Percentiles rank a stretch among this genome's conserved stretches.
These are phyloP conservation scores for Bradypodion pumilum DNA, from an alignment of 2,797 vertebrate species.

Conservation along the genomic window DNA sequence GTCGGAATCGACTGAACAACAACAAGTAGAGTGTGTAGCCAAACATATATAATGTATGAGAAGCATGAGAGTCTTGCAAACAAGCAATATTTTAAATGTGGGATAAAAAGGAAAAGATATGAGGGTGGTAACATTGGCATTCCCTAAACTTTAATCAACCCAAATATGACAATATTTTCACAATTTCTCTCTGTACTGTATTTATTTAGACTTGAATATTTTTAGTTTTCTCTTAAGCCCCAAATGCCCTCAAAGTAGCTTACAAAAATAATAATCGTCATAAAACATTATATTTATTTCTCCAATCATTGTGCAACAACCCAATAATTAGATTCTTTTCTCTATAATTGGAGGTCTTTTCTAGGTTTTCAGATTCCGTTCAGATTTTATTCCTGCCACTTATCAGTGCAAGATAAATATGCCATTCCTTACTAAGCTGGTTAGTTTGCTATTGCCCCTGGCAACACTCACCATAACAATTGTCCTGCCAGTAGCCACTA, in stretches of 20 bases:
- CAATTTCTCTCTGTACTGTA: not conserved
- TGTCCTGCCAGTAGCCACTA: not conserved
- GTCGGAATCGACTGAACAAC: too few species aligned
- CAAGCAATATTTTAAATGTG: not conserved
- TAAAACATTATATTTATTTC: too few species aligned
- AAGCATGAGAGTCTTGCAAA: not conserved
- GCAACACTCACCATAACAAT: not conserved
- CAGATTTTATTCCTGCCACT: too few species aligned
- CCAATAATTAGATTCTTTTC: too few species aligned
- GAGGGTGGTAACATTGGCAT: not conserved
- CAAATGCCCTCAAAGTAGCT: not conserved
- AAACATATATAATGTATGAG: too few species aligned
- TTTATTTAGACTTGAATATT: not conserved
- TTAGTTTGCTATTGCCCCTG: not conserved
- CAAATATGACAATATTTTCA: not conserved
- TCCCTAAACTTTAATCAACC: not conserved
- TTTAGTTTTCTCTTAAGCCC: not conserved
- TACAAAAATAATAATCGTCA: not conserved
- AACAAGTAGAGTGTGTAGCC: too few species aligned
- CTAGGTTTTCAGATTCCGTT: too few species aligned
- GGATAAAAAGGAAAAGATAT: not conserved
- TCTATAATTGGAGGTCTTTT: too few species aligned
- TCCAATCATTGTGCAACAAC: too few species aligned
- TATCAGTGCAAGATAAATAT: not conserved
- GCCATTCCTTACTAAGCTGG: not conserved